These are phyloP conservation scores for Pyrgilauda ruficollis DNA, from an alignment of 2,113 vertebrate genomes.

Conservation along the genomic window DNA sequence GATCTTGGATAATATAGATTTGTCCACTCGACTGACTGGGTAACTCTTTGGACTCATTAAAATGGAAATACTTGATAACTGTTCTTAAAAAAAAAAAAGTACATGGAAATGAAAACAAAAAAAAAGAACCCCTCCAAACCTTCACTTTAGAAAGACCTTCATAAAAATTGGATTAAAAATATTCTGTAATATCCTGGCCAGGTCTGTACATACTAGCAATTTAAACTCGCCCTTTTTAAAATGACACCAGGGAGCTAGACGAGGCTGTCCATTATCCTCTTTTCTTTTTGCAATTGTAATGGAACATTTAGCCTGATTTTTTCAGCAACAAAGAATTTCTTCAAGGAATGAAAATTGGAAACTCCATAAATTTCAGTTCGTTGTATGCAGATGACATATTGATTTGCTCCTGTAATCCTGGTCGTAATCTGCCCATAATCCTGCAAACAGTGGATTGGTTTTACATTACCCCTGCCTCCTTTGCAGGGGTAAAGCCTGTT, in stretches of 20 bases:
- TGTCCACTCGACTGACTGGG: neutral
- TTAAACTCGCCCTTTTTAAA: slow-evolving; percentile 67
- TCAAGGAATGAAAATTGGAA: neutral
- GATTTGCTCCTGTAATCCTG: slow-evolving; percentile 19
- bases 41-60: neutral
- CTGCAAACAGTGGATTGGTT: neutral
- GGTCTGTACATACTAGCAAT: slow-evolving; percentile 45
- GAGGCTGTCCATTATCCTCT: slow-evolving; percentile 40
- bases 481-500: neutral
- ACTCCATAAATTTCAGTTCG: neutral
- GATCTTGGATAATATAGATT: neutral
- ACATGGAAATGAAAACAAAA: neutral
- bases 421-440: slow-evolving; percentile 29
- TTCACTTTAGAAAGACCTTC: slow-evolving; percentile 29
- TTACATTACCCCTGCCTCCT: neutral
- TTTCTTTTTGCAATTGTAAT: slow-evolving; percentile 61
- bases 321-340: neutral
- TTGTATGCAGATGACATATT: neutral
- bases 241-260: slow-evolving; percentile 47
- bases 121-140: neutral
- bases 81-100: neutral
- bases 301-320: slow-evolving; percentile 36
- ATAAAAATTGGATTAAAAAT: slow-evolving; percentile 70
- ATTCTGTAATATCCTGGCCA: slow-evolving; percentile 46
- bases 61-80: neutral